Conservation (phyloP, 2,797 vertebrate species). For the Zenarchopterus dispar region DNA sequence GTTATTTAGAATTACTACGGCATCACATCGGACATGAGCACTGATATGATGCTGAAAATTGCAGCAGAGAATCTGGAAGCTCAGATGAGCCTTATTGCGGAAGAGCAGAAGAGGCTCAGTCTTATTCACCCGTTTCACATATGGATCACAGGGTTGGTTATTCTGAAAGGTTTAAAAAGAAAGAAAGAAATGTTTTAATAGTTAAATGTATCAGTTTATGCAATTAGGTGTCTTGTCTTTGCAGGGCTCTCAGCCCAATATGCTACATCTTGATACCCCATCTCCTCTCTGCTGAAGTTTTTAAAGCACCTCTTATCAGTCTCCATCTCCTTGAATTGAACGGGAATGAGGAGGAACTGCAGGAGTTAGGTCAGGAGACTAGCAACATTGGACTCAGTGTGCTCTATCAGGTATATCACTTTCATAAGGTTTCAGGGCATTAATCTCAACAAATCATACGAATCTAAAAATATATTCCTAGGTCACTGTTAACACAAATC, state of each 20-base stretch:
- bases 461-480: constrained; percentile 20
- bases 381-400: constrained; percentile 82
- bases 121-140: constrained; percentile 82
- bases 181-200: too few relatives aligned
- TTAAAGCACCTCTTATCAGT: constrained; percentile 76
- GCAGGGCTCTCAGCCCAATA: constrained; percentile 83
- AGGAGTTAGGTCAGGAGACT: constrained; percentile 74
- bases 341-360: constrained; percentile 66
- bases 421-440: background rate
- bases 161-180: background rate
- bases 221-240: background rate
- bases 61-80: constrained; percentile 87
- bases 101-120: constrained; percentile 62
- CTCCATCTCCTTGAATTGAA: constrained; percentile 86
- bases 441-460: background rate
- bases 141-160: constrained; percentile 90
- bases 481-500: constrained; percentile 81
- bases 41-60: constrained; percentile 81
- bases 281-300: constrained; percentile 83
- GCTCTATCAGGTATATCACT: constrained; percentile 69
- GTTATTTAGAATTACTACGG: constrained; percentile 85
- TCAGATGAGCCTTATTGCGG: constrained; percentile 64
- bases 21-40: constrained; percentile 82
- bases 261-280: constrained; percentile 85
- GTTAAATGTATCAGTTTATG: background rate